These are phyloP conservation scores for Tetraneura akinire DNA, from an alignment of 1,140 invertebrate species.

Conservation along the genomic window DNA sequence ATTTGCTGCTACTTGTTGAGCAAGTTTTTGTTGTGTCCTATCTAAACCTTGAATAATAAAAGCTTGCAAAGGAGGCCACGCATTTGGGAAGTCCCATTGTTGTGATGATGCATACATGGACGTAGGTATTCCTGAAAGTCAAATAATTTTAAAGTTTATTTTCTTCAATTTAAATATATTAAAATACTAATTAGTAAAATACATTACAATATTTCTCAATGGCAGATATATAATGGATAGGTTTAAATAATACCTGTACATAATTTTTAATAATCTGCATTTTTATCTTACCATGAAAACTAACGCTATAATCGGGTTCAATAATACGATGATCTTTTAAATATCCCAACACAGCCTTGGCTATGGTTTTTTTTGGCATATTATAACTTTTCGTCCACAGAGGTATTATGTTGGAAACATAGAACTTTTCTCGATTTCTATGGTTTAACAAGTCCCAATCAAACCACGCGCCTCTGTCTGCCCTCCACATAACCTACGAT, in stretches of 20 bases:
- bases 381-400: conserved; percentile 68
- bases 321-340: conserved; percentile 62
- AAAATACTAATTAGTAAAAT: no score
- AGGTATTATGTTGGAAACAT: conserved; percentile 73
- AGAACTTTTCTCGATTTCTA: conserved; percentile 66
- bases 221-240: no score
- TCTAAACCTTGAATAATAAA: conserved; percentile 65
- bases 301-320: conserved; percentile 51
- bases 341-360: conserved; percentile 61
- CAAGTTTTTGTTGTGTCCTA: conserved; percentile 59
- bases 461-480: conserved; percentile 71
- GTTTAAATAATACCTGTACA: not conserved
- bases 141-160: not conserved
- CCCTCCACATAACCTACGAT: conserved; percentile 70
- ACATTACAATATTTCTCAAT: no score
- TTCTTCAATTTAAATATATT: no score
- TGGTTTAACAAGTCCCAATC: conserved; percentile 66
- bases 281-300: conserved; percentile 38
- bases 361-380: conserved; percentile 54
- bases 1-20: conserved; percentile 61
- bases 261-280: not conserved
- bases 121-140: conserved; percentile 67
- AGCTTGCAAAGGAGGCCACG: conserved; percentile 81
- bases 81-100: conserved; percentile 90
- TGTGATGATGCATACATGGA: conserved; percentile 71